Conservation (phyloP, 2,797 vertebrate species). For the Schizopygopsis malacanthus region DNA sequence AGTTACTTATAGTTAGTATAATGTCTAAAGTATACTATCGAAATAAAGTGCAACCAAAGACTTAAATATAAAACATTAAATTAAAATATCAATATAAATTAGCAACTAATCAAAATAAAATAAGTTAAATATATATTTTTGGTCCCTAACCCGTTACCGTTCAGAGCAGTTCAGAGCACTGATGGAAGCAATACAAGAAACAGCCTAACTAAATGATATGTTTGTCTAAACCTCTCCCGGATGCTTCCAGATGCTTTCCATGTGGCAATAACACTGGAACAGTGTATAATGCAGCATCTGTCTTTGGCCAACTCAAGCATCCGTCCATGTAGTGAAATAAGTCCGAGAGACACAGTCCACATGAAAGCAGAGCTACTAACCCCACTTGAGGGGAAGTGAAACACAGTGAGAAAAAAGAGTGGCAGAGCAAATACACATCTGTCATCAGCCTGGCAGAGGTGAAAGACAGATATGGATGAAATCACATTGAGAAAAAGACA, state of each 20-base stretch:
- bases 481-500: slow-evolving; percentile 46
- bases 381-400: slow-evolving; percentile 36
- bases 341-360: slow-evolving; percentile 43
- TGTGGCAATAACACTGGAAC: background rate
- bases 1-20: no score
- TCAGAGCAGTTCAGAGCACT: no score
- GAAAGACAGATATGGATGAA: slow-evolving; percentile 42
- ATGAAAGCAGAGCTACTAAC: slow-evolving; percentile 52
- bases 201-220: background rate
- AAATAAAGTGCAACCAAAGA: no score
- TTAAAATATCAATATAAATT: no score
- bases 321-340: slow-evolving; percentile 51
- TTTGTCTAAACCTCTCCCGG: slow-evolving; percentile 28
- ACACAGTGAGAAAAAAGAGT: slow-evolving; percentile 28
- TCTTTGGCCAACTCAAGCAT: slow-evolving; percentile 59
- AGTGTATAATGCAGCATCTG: slow-evolving; percentile 36
- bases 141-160: background rate
- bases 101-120: background rate
- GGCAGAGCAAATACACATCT: slow-evolving; percentile 56
- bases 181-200: background rate
- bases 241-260: slow-evolving; percentile 14
- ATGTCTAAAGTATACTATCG: no score
- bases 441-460: slow-evolving; percentile 47
- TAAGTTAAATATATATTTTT: background rate
- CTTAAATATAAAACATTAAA: background rate